Evolutionary conservation across 2,113 vertebrate genomes (phyloP), one percentile per base, ranked within the genome.

Genomic region (Cochlearius cochlearius): DNA sequence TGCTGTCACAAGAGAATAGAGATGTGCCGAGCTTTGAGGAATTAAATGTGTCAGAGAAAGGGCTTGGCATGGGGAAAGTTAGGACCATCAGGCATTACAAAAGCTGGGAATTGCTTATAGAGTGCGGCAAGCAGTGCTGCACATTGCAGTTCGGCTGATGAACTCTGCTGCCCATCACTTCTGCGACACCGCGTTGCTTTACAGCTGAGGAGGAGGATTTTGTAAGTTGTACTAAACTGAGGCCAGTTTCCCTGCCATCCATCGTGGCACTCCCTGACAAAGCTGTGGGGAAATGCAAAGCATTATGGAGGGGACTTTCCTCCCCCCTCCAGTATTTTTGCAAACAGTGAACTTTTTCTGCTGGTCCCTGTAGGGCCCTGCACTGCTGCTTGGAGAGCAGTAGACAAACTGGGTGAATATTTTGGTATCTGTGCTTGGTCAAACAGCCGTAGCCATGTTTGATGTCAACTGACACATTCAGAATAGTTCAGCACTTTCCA

Each of bases 1-100:
- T 69, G 80, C 77, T 94, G 92, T 96, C 92, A 91, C 47, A 69
- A 94, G 74, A 92, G 69, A 96, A 76, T 14, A 91, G 91, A 95
- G 91, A 95, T 90, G 80, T 90, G 39, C 84, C 69, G 77, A 82
- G 62, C 41, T 60, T 63, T 94, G 86, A 95, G 81, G 74, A 94
- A 92, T 90, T 76, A 79, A 88, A 83, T 63, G 50, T 92, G 77
- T 68, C 4, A 2, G n/a, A 94, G 86, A 91, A 91, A 73, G 45
- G 52, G 26, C 30, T 88, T 79, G 59, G 75, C 41, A 41, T 43
- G 47, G 21, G 27, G 67, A 91, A 88, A 71, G 6, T 64, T 53
- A 47, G 85, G 66, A 68, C 43, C 25, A 60, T 60, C 36, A 73
- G 50, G 23, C 77, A 21, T 82, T 79, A 41, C 2, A 1, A 88